Evolutionary conservation across 2,113 vertebrate species (phyloP), one percentile per base, ranked within the genome.

Genomic region (Laterallus jamaicensis): DNA sequence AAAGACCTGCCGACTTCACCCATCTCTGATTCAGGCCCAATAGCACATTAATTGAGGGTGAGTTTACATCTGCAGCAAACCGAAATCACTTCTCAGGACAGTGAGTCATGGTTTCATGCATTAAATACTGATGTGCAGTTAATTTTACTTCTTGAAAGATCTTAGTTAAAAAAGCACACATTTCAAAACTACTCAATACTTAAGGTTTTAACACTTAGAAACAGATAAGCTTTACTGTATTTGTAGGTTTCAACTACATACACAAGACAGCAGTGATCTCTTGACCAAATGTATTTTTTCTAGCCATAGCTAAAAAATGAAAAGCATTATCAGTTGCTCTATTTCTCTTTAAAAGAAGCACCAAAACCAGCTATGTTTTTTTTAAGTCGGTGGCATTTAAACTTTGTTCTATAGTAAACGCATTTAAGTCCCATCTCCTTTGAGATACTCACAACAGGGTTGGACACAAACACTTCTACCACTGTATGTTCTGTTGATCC

Each of bases 1-100:
- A 96, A 95, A 92, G 94, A 87, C 88, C 89, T 89, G 81, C 71
- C 20, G 74, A 85, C 92, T 96, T 95, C 62, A 86, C 40, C 78
- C 78, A 58, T 92, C 69, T 92, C 92, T 63, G 86, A 96, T 96
- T 85, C 78, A 44, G 91, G 91, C 78, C 82, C 86, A 95, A 59
- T 73, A 82, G 59, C 52, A 3, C 67, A 59, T 84, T 95, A 92
- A 94, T 76, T 82, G 92, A 91, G 74, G 63, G 81, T 3, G 4
- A 94, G 90, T 96, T 89, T 93, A 76, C 86, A 74, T 85, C 77
- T 88, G 56, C 66, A 93, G 86, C 81, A 79, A 96, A 67, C 44
- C 9, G 3, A 85, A 96, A 93, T 90, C 88, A 80, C 88, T 87
- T 93, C 92, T 92, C 35, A 55, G 70, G 81, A 91, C 44, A 92